These are phyloP conservation scores for Pristiophorus japonicus DNA, from an alignment of 2,113 vertebrate genomes.

Conservation along the genomic window DNA sequence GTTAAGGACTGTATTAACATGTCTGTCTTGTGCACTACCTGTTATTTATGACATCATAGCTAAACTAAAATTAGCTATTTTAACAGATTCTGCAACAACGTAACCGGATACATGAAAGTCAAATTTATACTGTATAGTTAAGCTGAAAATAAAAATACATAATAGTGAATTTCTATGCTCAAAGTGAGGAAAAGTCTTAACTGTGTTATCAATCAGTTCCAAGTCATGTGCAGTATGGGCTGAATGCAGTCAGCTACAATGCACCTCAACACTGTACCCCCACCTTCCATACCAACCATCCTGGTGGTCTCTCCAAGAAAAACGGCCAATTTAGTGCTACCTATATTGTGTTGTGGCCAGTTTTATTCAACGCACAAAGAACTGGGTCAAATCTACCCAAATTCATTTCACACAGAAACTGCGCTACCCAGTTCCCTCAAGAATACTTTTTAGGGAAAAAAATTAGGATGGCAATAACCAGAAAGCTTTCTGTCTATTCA, in stretches of 20 bases:
- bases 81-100: slow-evolving; percentile 9
- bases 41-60: background rate
- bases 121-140: background rate
- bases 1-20: background rate
- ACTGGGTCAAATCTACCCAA: background rate
- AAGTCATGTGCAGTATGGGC: too few relatives aligned
- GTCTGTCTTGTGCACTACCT: background rate
- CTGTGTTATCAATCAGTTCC: background rate
- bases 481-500: background rate
- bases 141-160: background rate
- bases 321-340: background rate
- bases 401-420: background rate
- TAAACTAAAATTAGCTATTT: background rate
- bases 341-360: background rate
- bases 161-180: background rate
- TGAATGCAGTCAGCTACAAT: background rate
- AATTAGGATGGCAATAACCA: background rate
- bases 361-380: background rate
- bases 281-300: background rate
- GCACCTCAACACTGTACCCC: background rate
- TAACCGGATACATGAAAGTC: background rate
- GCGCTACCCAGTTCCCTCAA: background rate
- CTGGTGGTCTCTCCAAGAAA: background rate
- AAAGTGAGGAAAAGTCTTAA: background rate
- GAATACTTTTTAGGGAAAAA: background rate